Conservation (phyloP, 2,113 vertebrate species). For the Cynocephalus volans region DNA sequence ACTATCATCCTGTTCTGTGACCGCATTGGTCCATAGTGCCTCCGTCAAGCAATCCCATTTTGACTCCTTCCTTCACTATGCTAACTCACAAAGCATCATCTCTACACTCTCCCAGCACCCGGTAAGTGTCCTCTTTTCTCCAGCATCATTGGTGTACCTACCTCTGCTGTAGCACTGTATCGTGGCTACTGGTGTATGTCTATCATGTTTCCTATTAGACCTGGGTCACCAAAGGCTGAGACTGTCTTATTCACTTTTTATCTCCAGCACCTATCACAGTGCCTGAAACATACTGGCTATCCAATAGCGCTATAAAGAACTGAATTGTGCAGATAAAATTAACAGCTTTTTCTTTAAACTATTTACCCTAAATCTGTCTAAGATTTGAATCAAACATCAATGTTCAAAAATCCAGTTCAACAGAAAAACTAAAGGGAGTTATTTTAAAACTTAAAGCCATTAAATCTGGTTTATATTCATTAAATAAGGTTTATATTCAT, state of each 20-base stretch:
- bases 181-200: background rate
- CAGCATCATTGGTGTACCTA: background rate
- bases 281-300: background rate
- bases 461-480: background rate
- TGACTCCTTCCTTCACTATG: background rate
- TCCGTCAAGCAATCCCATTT: background rate
- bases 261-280: background rate
- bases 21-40: accelerated
- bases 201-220: background rate
- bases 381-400: background rate
- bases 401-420: background rate
- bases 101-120: background rate
- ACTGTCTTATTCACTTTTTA: background rate
- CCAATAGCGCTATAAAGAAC: background rate
- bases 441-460: slow-evolving; percentile 33
- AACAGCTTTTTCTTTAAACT: slow-evolving; percentile 17
- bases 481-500: background rate
- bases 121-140: background rate
- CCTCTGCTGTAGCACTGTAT: background rate
- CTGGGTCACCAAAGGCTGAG: background rate
- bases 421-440: background rate
- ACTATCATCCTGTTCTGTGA: background rate
- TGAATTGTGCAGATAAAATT: background rate
- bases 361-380: background rate
- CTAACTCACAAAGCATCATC: background rate